phyloP scores from a whole-genome alignment of 2,797 vertebrate genomes.

The Enteromius radiatus region DNA sequence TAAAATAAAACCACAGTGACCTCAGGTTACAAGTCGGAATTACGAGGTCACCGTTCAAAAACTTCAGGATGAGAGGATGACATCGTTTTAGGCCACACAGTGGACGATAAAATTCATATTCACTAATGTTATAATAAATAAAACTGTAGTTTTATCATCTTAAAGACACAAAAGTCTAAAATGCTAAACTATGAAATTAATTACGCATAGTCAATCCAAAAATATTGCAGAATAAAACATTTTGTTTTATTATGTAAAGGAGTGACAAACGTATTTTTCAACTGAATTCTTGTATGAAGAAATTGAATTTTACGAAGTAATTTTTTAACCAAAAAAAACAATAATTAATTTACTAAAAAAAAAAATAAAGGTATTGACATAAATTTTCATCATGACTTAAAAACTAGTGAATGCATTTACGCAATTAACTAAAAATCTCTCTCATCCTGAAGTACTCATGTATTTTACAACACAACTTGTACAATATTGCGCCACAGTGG shows the following conservation, averaged over 20 bases:
- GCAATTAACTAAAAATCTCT: neutral
- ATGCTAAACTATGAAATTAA: neutral
- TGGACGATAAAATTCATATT: neutral
- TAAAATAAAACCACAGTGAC: conserved; percentile 20
- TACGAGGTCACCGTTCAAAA: conserved; percentile 1
- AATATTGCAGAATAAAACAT: neutral
- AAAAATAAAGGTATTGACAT: neutral
- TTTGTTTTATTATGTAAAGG: neutral
- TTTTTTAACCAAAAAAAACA: neutral
- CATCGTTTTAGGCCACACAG: neutral
- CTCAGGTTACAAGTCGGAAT: conserved; percentile 4
- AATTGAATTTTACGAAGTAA: neutral
- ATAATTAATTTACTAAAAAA: too few relatives aligned
- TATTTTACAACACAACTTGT: conserved; percentile 47
- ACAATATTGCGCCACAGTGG: conserved; percentile 70
- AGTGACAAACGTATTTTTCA: neutral
- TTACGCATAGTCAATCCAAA: neutral
- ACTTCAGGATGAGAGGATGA: conserved; percentile 24
- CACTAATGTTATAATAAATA: neutral
- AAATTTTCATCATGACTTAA: neutral
- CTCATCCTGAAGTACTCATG: conserved; percentile 28
- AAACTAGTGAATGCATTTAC: too few relatives aligned
- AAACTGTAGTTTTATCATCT: neutral
- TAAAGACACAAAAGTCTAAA: neutral
- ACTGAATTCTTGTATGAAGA: neutral